These are phyloP conservation scores for Nomada hirtipes DNA, from an alignment of 2,888 invertebrate species.

Conservation along the genomic window DNA sequence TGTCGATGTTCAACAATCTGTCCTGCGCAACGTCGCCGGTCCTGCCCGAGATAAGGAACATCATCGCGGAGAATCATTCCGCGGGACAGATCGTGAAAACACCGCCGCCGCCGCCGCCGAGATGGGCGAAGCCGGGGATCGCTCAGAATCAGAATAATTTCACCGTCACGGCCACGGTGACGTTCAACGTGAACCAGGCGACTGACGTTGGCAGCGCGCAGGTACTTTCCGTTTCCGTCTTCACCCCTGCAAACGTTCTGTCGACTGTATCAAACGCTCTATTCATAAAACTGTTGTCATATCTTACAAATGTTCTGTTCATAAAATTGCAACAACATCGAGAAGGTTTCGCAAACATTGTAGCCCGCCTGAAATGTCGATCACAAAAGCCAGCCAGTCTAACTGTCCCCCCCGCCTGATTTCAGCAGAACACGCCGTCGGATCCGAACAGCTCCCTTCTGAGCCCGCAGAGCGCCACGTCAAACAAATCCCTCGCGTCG, in stretches of 20 bases:
- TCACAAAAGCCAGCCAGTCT: background rate
- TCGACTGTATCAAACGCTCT: background rate
- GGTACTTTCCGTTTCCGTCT: conserved; percentile 39
- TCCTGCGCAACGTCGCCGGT: conserved; percentile 75
- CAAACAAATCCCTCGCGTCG: conserved; percentile 79
- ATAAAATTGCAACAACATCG: too few relatives aligned
- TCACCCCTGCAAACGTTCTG: background rate
- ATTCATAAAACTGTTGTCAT: background rate
- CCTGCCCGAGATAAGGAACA: conserved; percentile 74
- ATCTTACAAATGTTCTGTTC: too few relatives aligned
- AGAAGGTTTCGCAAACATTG: too few relatives aligned
- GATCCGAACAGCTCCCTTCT: conserved; percentile 79
- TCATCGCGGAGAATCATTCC: conserved; percentile 70
- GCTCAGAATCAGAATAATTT: conserved; percentile 88
- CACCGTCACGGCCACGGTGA: conserved; percentile 94
- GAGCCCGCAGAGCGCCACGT: conserved; percentile 80
- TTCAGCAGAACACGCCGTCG: conserved; percentile 79
- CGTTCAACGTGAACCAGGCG: conserved; percentile 89
- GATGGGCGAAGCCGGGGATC: conserved; percentile 92
- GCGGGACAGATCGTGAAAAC: conserved; percentile 83
- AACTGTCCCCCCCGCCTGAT: background rate
- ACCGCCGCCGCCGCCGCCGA: conserved; percentile 93
- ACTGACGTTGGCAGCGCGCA: conserved; percentile 57
- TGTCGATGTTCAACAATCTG: conserved; percentile 76
- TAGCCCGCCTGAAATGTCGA: too few relatives aligned